These are phyloP conservation scores for Etia nguti DNA, from an alignment of 2,113 vertebrate species.

Conservation along the genomic window DNA sequence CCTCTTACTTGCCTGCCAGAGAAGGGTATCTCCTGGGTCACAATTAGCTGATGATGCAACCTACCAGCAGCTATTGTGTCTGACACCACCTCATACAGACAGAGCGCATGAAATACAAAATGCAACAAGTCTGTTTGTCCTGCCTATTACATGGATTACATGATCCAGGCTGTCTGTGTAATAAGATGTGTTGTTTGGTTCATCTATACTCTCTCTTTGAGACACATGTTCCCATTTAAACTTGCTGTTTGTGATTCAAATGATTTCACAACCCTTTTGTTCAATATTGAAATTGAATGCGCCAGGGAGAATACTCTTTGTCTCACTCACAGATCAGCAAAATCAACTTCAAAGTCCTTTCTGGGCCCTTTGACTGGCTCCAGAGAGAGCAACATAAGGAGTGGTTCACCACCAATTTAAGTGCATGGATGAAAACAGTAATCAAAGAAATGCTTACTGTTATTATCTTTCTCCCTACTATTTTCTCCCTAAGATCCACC, in stretches of 20 bases:
- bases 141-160: neutral
- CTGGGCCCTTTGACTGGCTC: neutral
- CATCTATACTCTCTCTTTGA: neutral
- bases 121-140: neutral
- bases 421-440: neutral
- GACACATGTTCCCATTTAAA: neutral
- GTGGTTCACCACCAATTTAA: neutral
- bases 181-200: neutral
- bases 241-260: neutral
- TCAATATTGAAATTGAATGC: neutral
- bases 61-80: conserved; percentile 59
- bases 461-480: neutral
- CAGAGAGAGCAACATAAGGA: neutral
- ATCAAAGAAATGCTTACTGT: neutral
- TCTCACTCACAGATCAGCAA: neutral
- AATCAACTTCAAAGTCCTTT: neutral
- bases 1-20: conserved; percentile 36
- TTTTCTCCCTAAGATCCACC: neutral
- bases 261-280: neutral
- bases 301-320: neutral
- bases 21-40: conserved; percentile 66
- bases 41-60: conserved; percentile 79
- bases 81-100: conserved; percentile 19
- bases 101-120: neutral
- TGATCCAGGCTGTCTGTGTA: neutral